Conservation (phyloP, 2,113 vertebrate species). For the Perca fluviatilis region DNA sequence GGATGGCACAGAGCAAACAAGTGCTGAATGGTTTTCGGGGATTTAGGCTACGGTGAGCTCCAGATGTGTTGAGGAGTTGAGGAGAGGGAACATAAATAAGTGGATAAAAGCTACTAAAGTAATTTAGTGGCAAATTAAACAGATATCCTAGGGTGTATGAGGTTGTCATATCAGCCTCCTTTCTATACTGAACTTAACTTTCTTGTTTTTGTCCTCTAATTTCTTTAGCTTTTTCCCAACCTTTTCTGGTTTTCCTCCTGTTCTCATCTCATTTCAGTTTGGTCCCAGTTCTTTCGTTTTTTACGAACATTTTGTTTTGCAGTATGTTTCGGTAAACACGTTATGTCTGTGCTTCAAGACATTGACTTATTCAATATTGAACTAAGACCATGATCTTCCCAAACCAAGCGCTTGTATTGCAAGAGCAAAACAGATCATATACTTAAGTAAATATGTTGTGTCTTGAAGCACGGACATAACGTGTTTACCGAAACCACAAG, state of each 20-base stretch:
- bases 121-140: conserved; percentile 6
- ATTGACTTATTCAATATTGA: too few relatives aligned
- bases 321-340: too few relatives aligned
- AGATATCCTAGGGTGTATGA: conserved; percentile 9
- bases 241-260: background rate
- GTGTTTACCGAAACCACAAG: background rate
- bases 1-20: conserved; percentile 37
- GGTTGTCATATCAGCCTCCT: background rate
- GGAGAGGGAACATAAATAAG: background rate
- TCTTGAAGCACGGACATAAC: too few relatives aligned
- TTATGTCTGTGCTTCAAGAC: too few relatives aligned
- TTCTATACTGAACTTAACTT: conserved; percentile 6
- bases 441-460: too few relatives aligned
- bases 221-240: background rate
- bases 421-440: too few relatives aligned
- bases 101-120: background rate
- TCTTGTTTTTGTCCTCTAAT: background rate
- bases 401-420: too few relatives aligned
- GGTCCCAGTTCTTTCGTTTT: background rate
- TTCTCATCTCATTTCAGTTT: background rate
- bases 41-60: conserved; percentile 29
- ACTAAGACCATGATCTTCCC: too few relatives aligned
- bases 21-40: conserved; percentile 53
- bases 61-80: conserved; percentile 47
- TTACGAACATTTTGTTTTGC: background rate